Evolutionary conservation across 2,113 vertebrate genomes (phyloP), one percentile per base, ranked within the genome.

Genomic region (Hiodon alosoides): DNA sequence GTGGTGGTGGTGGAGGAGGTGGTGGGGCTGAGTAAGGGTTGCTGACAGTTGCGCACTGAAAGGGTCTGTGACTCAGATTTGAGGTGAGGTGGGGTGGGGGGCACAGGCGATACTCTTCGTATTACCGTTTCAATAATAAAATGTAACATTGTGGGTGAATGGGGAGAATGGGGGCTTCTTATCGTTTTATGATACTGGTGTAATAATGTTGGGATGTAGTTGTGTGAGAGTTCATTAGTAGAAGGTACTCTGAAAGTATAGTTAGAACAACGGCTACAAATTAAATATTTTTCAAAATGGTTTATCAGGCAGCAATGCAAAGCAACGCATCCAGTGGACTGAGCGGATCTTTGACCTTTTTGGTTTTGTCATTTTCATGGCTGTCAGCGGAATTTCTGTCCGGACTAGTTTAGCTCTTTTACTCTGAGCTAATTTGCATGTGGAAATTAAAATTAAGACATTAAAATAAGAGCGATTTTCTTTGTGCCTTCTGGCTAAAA

Each of bases 271-370:
- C 60, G 55, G 58, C 66, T 76, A 70, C 9, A 70, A 9, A 70
- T 70, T 74, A 76, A 78, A 78, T 77, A 79, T 80, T 81, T 79
- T 82, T 73, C 79, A 71, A 75, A 73, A 51, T 75, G 71, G 67
- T 72, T 9, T 69, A 58, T 75, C 73, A 77, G 75, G 76, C 78
- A 69, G 73, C 74, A 52, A 77, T 53, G 80, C 72, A 76, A 80
- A 81, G 80, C 80, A 82, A 79, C 71, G 67, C 75, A 81, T 72
- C 59, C 78, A 75, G 76, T 77, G 61, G 57, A 79, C 76, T 62
- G 59, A 57, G 72, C 75, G 76, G 77, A 31, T 53, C 16, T 55
- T 70, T 70, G 54, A 17, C n/a, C 69, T 16, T 10, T 59, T 59
- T 9, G 46, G 8, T 57, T 6, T 53, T 70, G 53, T 55, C 54